Evolutionary conservation across 2,113 vertebrate species (phyloP).

Genomic region (Irena cyanogastra): DNA sequence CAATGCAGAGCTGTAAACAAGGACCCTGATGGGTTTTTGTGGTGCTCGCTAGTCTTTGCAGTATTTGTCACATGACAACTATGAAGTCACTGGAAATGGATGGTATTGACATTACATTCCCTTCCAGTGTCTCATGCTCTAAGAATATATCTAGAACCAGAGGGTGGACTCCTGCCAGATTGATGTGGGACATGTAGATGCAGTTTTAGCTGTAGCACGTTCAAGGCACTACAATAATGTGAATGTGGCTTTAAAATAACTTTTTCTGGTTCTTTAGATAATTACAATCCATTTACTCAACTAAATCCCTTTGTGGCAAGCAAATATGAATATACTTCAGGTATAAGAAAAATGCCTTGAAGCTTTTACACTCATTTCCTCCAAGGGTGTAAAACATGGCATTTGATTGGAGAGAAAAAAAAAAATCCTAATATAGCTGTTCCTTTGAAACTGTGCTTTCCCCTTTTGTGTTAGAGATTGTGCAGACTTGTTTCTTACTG

Average conservation of each 20-base stretch:
- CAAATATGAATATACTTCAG: conserved; percentile 84
- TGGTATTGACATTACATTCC: not conserved
- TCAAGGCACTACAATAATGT: not conserved
- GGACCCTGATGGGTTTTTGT: not conserved
- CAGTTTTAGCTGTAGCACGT: not conserved
- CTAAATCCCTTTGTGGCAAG: conserved; percentile 81
- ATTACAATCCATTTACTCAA: conserved; percentile 87
- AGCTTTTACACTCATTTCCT: conserved; percentile 14
- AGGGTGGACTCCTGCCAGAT: not conserved
- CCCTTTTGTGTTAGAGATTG: not conserved
- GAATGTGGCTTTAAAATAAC: conserved; percentile 21
- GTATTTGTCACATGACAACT: not conserved
- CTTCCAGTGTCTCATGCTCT: not conserved
- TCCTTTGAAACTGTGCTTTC: not conserved
- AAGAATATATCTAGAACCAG: not conserved
- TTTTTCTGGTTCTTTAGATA: conserved; percentile 84
- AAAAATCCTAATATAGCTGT: not conserved
- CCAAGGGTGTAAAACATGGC: conserved; percentile 38
- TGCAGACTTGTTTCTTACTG: not conserved
- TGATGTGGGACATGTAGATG: not conserved
- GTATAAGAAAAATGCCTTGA: conserved; percentile 72
- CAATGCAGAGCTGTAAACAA: not conserved
- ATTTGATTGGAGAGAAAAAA: not conserved
- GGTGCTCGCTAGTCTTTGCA: not conserved
- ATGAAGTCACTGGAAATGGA: not conserved